phyloP scores from a whole-genome alignment of 2,888 invertebrate species.

The Cataglyphis albicans region DNA sequence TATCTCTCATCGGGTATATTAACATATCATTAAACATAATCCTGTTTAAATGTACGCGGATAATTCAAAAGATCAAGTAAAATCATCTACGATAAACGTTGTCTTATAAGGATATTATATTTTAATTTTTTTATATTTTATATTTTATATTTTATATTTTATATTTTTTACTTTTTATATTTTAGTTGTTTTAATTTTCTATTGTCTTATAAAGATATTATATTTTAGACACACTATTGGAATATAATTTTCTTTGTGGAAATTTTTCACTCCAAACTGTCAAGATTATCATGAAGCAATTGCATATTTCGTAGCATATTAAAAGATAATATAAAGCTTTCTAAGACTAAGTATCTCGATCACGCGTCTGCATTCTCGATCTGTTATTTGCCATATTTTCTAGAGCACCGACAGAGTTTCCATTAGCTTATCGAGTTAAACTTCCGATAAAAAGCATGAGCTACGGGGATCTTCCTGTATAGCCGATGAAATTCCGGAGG shows the following conservation, averaged over 20 bases:
- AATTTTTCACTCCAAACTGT: not conserved
- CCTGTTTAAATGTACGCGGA: not conserved
- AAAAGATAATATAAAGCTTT: not conserved
- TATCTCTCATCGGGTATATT: conserved; percentile 5
- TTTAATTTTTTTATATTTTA: not conserved
- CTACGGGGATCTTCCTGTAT: conserved; percentile 49
- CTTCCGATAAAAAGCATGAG: conserved; percentile 57
- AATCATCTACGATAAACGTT: not conserved
- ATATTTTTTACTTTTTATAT: no score
- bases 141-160: no score
- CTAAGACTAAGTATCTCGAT: not conserved
- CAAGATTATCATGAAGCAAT: not conserved
- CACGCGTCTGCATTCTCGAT: conserved; percentile 3
- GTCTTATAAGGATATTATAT: not conserved
- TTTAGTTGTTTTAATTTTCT: no score
- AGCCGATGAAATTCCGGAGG: conserved; percentile 50
- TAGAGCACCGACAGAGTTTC: conserved; percentile 46
- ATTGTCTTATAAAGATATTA: not conserved
- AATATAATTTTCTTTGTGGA: not conserved
- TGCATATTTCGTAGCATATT: not conserved
- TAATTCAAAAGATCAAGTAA: not conserved
- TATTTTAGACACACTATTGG: not conserved
- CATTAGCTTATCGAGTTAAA: conserved; percentile 54
- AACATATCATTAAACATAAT: conserved; percentile 15
- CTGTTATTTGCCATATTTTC: conserved; percentile 50